A percentile compares a stretch with the other conserved stretches of the same genome.
Conservation (phyloP, 1,140 invertebrate species). For the Sminthurinus signatus region DNA sequence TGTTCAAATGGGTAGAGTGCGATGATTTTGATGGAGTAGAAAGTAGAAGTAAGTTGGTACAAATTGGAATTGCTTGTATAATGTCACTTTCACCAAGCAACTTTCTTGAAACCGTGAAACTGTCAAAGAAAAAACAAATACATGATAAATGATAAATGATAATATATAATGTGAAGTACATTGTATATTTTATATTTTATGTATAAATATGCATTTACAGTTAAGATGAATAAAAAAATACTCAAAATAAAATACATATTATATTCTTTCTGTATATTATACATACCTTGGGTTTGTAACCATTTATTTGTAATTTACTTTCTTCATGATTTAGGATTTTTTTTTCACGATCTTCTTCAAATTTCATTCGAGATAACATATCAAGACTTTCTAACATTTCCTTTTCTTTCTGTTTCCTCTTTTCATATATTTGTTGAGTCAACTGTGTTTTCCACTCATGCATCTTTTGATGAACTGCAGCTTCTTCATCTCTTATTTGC, state of each 20-base stretch:
- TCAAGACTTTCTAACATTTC: constrained; percentile 11
- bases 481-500: constrained; percentile 3
- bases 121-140: constrained; percentile 1
- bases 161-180: too few relatives aligned
- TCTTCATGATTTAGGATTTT: background rate
- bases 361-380: constrained; percentile 4
- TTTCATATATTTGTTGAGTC: constrained; percentile 16
- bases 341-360: constrained; percentile 9
- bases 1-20: too few relatives aligned
- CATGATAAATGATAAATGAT: too few relatives aligned
- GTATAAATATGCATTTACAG: too few relatives aligned
- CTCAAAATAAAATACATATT: too few relatives aligned
- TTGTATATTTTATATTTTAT: too few relatives aligned
- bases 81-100: constrained; percentile 1
- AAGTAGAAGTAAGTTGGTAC: too few relatives aligned
- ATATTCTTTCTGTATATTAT: too few relatives aligned
- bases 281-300: constrained; percentile 7
- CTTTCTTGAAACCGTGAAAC: constrained; percentile 2
- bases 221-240: too few relatives aligned
- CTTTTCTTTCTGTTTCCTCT: constrained; percentile 6
- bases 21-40: too few relatives aligned
- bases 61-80: too few relatives aligned
- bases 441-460: background rate
- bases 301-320: constrained; percentile 2
- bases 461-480: background rate